These are phyloP conservation scores for Paragorgia papillata DNA, from an alignment of 92 coral and sea anemone genomes.

Conservation along the genomic window DNA sequence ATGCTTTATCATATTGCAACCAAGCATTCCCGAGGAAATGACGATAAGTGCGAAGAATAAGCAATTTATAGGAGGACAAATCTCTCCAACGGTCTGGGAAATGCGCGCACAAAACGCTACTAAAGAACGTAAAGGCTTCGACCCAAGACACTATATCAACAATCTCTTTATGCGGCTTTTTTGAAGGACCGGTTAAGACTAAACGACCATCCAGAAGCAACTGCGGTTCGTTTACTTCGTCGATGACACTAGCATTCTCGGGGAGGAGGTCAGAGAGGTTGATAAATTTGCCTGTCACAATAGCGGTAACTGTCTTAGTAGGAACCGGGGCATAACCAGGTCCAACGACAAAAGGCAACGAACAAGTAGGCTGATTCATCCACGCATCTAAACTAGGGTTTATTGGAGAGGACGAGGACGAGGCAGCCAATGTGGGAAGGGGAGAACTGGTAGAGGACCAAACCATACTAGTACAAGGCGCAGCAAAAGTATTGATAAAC, in stretches of 20 bases:
- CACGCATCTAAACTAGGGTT: too few species aligned
- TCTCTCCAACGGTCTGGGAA: conserved; percentile 48
- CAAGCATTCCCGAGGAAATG: conserved; percentile 41
- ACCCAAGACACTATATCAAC: conserved; percentile 11
- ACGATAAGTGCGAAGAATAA: conserved; percentile 31
- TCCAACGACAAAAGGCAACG: too few species aligned
- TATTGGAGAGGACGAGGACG: too few species aligned
- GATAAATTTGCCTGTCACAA: conserved; percentile 25
- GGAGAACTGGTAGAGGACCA: too few species aligned
- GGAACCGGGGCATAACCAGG: too few species aligned
- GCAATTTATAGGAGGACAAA: conserved; percentile 31
- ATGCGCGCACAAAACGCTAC: conserved; percentile 13
- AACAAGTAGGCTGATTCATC: too few species aligned
- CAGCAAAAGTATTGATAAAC: too few species aligned
- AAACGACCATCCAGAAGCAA: conserved; percentile 37
- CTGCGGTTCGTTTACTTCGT: conserved; percentile 31
- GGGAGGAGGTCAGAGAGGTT: conserved; percentile 29
- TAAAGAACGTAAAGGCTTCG: conserved; percentile 45
- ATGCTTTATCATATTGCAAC: conserved; percentile 51
- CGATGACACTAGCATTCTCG: conserved; percentile 7
- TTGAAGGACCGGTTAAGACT: conserved; percentile 6
- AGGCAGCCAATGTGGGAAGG: too few species aligned
- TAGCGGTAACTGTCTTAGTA: conserved; percentile 32
- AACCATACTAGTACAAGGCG: too few species aligned
- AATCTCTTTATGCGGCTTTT: not conserved